These are phyloP conservation scores for Xiphydria camelus DNA, from an alignment of 2,888 invertebrate species.

Conservation along the genomic window DNA sequence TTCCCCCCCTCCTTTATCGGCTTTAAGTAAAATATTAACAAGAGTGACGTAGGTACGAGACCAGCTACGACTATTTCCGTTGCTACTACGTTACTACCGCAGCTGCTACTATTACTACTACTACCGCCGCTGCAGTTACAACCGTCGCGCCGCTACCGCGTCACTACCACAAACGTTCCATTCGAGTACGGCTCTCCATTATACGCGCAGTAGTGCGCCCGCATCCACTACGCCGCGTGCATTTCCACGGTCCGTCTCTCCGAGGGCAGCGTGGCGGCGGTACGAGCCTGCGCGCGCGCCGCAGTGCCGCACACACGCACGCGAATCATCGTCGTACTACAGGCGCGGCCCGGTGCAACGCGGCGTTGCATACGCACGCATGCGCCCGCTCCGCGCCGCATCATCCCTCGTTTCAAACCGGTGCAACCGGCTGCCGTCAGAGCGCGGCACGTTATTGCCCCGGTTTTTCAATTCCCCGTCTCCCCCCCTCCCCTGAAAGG, in stretches of 20 bases:
- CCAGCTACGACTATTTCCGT: no score
- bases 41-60: no score
- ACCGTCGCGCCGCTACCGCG: conserved; percentile 4
- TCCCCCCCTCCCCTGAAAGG: background rate
- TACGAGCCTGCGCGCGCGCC: background rate
- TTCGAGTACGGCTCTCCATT: background rate
- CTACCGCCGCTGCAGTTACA: background rate
- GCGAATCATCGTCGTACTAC: background rate
- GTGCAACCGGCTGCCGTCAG: background rate
- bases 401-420: no score
- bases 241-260: background rate
- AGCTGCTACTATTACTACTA: background rate
- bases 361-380: no score
- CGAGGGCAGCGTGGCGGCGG: background rate
- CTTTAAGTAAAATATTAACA: no score
- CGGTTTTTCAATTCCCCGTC: background rate
- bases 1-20: background rate
- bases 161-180: background rate
- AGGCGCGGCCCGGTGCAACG: no score
- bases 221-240: background rate
- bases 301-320: no score
- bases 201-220: background rate
- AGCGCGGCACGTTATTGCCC: background rate
- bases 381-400: no score
- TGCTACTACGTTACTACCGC: background rate